A percentile compares a stretch with the other conserved stretches of the same genome.
Conservation (phyloP, 2,888 invertebrate species). For the Diarsia rubi region DNA sequence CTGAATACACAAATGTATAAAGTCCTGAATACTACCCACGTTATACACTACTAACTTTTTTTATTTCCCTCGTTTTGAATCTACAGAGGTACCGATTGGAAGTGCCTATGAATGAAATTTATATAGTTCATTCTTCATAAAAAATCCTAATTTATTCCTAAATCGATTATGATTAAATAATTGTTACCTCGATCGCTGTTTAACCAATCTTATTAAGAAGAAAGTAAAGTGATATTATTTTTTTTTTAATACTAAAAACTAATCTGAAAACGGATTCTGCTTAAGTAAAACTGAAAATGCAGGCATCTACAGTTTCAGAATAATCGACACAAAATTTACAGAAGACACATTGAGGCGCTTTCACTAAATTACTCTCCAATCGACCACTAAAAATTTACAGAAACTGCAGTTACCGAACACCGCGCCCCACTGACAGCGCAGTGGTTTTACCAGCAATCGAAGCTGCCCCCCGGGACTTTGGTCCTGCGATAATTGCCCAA, state of each 20-base stretch:
- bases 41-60: neutral
- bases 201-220: neutral
- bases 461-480: conserved; percentile 52
- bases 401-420: conserved; percentile 16
- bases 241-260: neutral
- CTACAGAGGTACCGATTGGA: neutral
- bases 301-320: neutral
- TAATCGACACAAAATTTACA: neutral
- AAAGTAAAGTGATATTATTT: neutral
- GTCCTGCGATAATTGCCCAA: conserved; percentile 61
- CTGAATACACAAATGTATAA: neutral
- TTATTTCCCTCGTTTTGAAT: neutral
- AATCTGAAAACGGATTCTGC: neutral
- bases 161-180: neutral
- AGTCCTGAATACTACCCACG: neutral
- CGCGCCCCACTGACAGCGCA: conserved; percentile 46
- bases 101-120: neutral
- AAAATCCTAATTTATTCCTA: neutral
- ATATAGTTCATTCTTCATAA: neutral
- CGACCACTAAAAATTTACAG: neutral
- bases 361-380: neutral
- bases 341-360: neutral
- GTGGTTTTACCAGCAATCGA: conserved; percentile 57
- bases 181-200: neutral
- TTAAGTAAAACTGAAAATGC: neutral